phyloP scores from a whole-genome alignment of 2,113 vertebrate genomes.

The Phoxinus phoxinus region DNA sequence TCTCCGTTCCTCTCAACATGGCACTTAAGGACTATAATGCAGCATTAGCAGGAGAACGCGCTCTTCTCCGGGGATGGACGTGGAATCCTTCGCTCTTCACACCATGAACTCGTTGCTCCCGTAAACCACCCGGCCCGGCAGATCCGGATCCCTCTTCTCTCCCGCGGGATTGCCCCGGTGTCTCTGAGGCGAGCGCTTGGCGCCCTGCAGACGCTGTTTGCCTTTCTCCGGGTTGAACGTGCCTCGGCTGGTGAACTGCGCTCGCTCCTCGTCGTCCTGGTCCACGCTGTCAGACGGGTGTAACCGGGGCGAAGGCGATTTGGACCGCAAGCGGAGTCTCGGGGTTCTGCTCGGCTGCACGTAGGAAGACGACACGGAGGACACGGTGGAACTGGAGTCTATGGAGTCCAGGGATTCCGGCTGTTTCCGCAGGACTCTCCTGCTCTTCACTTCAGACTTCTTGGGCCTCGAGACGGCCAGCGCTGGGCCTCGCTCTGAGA shows the following conservation, averaged over 20 bases:
- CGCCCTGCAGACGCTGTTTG: constrained; percentile 89
- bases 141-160: constrained; percentile 80
- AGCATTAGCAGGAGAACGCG: constrained; percentile 53
- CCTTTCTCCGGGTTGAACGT: constrained; percentile 93
- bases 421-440: constrained; percentile 75
- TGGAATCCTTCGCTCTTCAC: constrained; percentile 74
- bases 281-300: constrained; percentile 64
- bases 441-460: constrained; percentile 76
- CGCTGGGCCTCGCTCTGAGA: constrained; percentile 81
- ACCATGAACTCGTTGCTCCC: constrained; percentile 98
- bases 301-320: constrained; percentile 74
- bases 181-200: constrained; percentile 82
- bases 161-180: constrained; percentile 78
- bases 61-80: constrained; percentile 23
- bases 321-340: constrained; percentile 88
- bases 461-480: constrained; percentile 73
- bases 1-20: constrained; percentile 44
- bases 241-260: constrained; percentile 89
- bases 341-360: constrained; percentile 79
- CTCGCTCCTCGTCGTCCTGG: constrained; percentile 75
- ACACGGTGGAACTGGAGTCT: constrained; percentile 75
- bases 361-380: constrained; percentile 76
- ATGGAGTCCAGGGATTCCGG: constrained; percentile 77
- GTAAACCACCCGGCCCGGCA: constrained; percentile 81
- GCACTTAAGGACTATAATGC: constrained; percentile 69